Percentiles rank a stretch among this genome's conserved stretches.
Conservation (phyloP, 2,797 vertebrate species). For the Pseudochaenichthys georgianus region DNA sequence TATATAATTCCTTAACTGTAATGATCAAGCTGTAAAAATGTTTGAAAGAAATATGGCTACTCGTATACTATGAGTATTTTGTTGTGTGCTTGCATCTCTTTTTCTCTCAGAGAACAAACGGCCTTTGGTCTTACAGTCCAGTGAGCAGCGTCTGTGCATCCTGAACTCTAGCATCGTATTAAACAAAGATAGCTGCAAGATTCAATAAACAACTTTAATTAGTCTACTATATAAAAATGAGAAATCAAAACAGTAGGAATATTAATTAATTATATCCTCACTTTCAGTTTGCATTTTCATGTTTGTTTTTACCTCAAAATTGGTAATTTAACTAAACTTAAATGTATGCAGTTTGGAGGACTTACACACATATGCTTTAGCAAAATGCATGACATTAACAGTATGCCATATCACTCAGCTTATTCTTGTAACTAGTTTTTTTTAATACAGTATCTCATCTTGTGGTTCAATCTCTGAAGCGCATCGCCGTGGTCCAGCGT, state of each 20-base stretch:
- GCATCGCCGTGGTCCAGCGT: slow-evolving; percentile 53
- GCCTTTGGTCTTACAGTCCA: slow-evolving; percentile 64
- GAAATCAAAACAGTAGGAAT: slow-evolving; percentile 46
- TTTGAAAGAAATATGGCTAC: not conserved
- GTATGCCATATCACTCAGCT: slow-evolving; percentile 16
- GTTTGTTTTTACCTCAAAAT: slow-evolving; percentile 6
- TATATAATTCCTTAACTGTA: not conserved
- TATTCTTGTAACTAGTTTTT: slow-evolving; percentile 47
- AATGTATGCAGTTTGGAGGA: slow-evolving; percentile 5
- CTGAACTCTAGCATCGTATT: slow-evolving; percentile 69
- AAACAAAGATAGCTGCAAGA: slow-evolving; percentile 66
- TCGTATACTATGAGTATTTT: not conserved
- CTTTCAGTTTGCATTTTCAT: slow-evolving; percentile 42
- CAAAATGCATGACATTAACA: slow-evolving; percentile 34
- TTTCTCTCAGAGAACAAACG: slow-evolving; percentile 41
- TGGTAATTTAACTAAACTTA: slow-evolving; percentile 20
- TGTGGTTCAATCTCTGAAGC: slow-evolving; percentile 51
- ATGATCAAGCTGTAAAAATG: slow-evolving; percentile 2
- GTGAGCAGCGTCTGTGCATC: slow-evolving; percentile 49
- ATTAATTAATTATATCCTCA: slow-evolving; percentile 46
- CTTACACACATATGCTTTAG: slow-evolving; percentile 14
- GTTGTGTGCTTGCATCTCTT: slow-evolving; percentile 13
- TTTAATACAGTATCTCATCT: slow-evolving; percentile 50
- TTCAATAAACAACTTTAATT: slow-evolving; percentile 76
- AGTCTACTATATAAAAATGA: slow-evolving; percentile 55